Conservation (phyloP, 1,140 invertebrate genomes). For the Procambarus virginalis region DNA sequence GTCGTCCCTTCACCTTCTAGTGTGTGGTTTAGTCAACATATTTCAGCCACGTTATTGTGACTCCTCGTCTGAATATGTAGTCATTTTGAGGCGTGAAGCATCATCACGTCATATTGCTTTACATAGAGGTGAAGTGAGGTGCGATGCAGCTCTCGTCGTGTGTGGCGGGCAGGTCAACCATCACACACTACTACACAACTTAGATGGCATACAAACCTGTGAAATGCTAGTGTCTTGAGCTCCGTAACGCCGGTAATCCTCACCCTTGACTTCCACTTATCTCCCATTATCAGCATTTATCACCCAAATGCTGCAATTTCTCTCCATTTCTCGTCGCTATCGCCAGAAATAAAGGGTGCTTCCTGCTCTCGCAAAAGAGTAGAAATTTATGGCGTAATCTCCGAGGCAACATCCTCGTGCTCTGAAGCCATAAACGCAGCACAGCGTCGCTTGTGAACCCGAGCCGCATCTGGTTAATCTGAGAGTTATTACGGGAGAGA, state of each 20-base stretch:
- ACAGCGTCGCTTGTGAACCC: not conserved
- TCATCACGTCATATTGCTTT: too few species aligned
- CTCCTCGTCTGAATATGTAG: too few species aligned
- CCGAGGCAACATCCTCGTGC: constrained; percentile 1
- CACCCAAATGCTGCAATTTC: constrained; percentile 44
- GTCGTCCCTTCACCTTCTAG: too few species aligned
- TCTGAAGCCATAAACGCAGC: not conserved
- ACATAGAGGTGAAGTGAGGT: too few species aligned
- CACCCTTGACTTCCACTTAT: not conserved
- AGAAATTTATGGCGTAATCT: constrained; percentile 19
- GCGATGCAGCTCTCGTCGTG: too few species aligned
- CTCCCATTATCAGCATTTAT: constrained; percentile 40
- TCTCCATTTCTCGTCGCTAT: constrained; percentile 51
- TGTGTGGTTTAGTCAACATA: too few species aligned
- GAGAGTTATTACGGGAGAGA: not conserved
- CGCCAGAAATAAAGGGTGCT: constrained; percentile 46
- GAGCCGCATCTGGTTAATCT: not conserved
- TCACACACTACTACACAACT: too few species aligned
- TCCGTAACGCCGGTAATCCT: not conserved
- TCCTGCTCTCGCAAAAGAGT: not conserved
- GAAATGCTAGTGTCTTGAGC: too few species aligned
- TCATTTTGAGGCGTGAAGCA: too few species aligned
- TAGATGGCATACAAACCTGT: too few species aligned
- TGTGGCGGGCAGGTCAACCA: too few species aligned
- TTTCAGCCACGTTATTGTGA: too few species aligned